Evolutionary conservation across 2,888 invertebrate species (phyloP), one percentile per base, ranked within the genome.

Genomic region (Chesias legatella): DNA sequence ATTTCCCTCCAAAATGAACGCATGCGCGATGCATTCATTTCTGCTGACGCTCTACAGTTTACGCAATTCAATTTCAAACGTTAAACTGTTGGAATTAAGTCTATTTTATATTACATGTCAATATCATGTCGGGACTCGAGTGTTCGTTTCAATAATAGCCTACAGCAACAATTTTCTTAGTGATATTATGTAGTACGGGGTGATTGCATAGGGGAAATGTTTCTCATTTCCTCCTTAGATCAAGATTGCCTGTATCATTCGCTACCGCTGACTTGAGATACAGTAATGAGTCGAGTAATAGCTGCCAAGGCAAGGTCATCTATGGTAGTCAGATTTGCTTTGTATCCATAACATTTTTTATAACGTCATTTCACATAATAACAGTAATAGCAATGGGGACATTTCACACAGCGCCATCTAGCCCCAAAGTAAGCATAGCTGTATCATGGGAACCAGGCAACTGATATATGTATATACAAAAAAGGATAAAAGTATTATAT

Each of bases 1-100:
- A 73, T 81, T 84, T 86, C 83, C 84, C 84, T 84, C 84, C 85
- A 84, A 85, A 83, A 83, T 53, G 51, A 57, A 73, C 83, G 83
- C 85, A 83, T 84, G 84, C 85, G 85, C 80, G 61, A 50, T 51
- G 43, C 36, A 34, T 51, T 21, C 48, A 60, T 43, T 36, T 32
- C 24, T 33, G 20, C 30, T 29, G 40, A 40, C 40, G 33, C 29
- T n/a, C n/a, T 40, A 33, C 33, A 2, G 29, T 33, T 36, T 30
- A 20, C 8, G 35, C 26, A 11, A 26, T 20, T 30, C 51, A 17
- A 67, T 62, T 56, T 49, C 53, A 33, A 47, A 63, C 67, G 59
- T 59, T 69, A 58, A 24, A 1, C 0, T 22, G 7, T 33, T 6
- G 26, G 13, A 30, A 51, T 52, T 61, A 51, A 44, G 46, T 33